A percentile compares a stretch with the other conserved stretches of the same genome.
These are phyloP conservation scores for Julus scanicus DNA, from an alignment of 2,888 invertebrate genomes.

Conservation along the genomic window DNA sequence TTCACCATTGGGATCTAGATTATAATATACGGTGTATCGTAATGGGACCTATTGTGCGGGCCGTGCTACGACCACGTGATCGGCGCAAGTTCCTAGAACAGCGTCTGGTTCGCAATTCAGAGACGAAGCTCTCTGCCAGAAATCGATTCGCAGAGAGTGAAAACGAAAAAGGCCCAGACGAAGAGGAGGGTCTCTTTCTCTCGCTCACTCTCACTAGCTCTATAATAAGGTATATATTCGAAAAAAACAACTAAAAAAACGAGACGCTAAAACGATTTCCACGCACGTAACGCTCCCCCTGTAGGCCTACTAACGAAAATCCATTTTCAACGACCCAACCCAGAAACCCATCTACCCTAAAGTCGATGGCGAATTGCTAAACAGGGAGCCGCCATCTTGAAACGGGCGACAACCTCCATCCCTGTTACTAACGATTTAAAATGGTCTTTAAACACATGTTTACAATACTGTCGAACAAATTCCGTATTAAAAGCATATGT, in stretches of 20 bases:
- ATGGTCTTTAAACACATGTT: too few relatives aligned
- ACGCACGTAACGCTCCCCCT: not conserved
- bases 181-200: constrained; percentile 12
- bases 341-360: not conserved
- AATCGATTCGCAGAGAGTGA: not conserved
- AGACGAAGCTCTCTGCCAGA: not conserved
- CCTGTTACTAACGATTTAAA: too few relatives aligned
- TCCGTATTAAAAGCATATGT: too few relatives aligned
- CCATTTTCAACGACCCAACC: not conserved
- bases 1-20: too few relatives aligned
- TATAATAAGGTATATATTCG: not conserved
- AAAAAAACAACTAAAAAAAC: not conserved
- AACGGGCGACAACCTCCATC: not conserved
- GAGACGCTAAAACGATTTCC: not conserved
- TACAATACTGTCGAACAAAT: too few relatives aligned
- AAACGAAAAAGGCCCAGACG: constrained; percentile 13
- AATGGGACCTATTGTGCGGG: not conserved
- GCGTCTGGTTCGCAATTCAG: not conserved
- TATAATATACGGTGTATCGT: not conserved
- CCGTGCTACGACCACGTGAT: not conserved
- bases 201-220: too few relatives aligned
- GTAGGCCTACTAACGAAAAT: not conserved
- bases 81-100: constrained; percentile 9
- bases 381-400: not conserved
- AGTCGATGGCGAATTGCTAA: not conserved